Percentiles rank a stretch among this genome's conserved stretches.
These are phyloP conservation scores for Natator depressus DNA, from an alignment of 2,113 vertebrate species.

Conservation along the genomic window DNA sequence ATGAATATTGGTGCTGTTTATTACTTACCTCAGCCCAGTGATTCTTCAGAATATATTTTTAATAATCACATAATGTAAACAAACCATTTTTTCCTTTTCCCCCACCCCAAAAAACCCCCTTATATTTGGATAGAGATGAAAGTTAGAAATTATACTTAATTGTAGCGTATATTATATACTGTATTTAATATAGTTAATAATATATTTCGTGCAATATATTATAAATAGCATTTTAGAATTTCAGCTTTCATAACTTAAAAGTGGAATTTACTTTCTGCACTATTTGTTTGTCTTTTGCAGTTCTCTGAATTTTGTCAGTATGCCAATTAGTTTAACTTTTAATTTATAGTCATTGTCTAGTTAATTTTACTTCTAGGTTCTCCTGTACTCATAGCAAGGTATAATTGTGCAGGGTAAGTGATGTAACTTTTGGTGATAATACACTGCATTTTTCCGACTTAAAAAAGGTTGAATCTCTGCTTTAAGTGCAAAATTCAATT, in stretches of 20 bases:
- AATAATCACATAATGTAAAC: background rate
- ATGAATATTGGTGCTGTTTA: background rate
- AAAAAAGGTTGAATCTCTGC: background rate
- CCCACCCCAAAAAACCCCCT: background rate
- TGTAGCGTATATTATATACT: background rate
- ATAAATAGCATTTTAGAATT: background rate
- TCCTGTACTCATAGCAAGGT: background rate
- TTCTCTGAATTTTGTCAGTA: background rate
- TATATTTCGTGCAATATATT: background rate
- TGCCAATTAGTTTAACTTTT: background rate
- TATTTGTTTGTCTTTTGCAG: background rate
- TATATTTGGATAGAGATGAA: background rate
- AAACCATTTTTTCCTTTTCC: background rate
- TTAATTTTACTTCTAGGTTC: background rate
- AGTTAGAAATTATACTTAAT: background rate
- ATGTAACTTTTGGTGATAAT: background rate
- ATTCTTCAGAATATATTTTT: background rate
- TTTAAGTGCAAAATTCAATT: background rate
- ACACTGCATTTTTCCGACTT: background rate
- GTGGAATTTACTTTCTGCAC: background rate
- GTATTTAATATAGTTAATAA: background rate
- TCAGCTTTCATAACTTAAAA: background rate
- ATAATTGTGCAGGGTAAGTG: background rate
- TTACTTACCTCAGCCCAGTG: background rate
- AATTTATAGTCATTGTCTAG: background rate